Base-by-base conservation (phyloP, 2,113 vertebrate genomes). In the Pampusana beccarii region DNA sequence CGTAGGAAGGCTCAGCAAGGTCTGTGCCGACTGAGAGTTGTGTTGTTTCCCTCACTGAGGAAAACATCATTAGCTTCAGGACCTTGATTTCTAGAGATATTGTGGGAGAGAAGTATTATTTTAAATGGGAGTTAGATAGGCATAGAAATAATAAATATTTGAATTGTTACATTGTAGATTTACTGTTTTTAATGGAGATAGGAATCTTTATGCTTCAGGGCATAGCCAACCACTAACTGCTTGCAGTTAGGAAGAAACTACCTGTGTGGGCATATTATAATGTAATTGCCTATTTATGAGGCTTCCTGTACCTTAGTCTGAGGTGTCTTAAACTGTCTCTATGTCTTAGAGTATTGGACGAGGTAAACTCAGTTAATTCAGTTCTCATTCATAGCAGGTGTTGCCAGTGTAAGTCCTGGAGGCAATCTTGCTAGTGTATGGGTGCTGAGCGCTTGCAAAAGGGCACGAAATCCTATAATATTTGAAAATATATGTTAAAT, bases 291-390 rank as follows among this genome's bases (percentile, higher is more conserved):
- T 57, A 0, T 87, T 92, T 54, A 9, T 75, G 87, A 77, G 87
- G 81, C 33, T 96, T 67, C 78, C 44, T 42, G 26, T 65, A 19
- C 61, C 69, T 89, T 25, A 1, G 15, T 90, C 57, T 50, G 65
- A 61, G n/a, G 44, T 29, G 57, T 65, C 9, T 61, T 33, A 2
- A 16, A 19, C 19, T 64, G 23, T 29, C 13, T 6, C 0, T 51
- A 1, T 28, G 69, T 42, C 46, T 50, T 29, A 54, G 38, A 16
- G 23, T 21, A 0, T 10, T 16, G 80, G 36, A 0, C 34, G 19
- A 6, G 9, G 42, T 50, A 1, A 46, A 10, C 48, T 84, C 57
- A 2, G 14, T 23, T 0, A 0, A 8, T 13, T 36, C 38, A 7
- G 16, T 25, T 84, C 15, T 3, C 11, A 0, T 5, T 50, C 20